phyloP scores from a whole-genome alignment of 1,140 invertebrate genomes.

The Halyomorpha halys region DNA sequence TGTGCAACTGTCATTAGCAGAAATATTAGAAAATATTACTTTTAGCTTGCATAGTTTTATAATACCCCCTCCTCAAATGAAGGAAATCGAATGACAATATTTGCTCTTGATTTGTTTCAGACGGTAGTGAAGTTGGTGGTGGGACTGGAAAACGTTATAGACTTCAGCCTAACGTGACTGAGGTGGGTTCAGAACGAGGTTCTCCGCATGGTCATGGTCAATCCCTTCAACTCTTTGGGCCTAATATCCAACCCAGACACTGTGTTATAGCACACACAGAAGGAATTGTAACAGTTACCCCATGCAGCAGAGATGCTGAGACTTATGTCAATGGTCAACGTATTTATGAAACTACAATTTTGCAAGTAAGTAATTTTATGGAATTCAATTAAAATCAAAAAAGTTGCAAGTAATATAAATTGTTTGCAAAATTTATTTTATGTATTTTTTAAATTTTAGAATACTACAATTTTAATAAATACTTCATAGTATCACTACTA shows the following conservation, averaged over 20 bases:
- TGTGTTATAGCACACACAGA: conserved; percentile 86
- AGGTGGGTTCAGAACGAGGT: conserved; percentile 56
- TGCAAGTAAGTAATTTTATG: conserved; percentile 49
- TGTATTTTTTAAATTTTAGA: too few species aligned
- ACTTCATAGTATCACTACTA: too few species aligned
- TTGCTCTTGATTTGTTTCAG: conserved; percentile 33
- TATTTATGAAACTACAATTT: conserved; percentile 82
- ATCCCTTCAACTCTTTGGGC: conserved; percentile 40
- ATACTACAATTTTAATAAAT: too few species aligned
- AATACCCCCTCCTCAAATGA: too few species aligned
- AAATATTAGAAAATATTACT: too few species aligned
- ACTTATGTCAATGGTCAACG: conserved; percentile 88
- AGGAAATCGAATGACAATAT: too few species aligned
- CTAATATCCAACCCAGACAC: conserved; percentile 64
- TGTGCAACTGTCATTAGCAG: too few species aligned
- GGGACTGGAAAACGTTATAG: conserved; percentile 45
- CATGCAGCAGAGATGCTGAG: conserved; percentile 80
- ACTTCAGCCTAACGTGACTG: conserved; percentile 57
- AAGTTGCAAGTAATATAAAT: too few species aligned
- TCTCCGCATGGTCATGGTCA: conserved; percentile 35
- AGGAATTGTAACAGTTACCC: conserved; percentile 86
- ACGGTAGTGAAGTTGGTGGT: conserved; percentile 51
- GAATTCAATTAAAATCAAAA: too few species aligned
- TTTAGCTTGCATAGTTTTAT: too few species aligned
- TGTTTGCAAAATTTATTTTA: background rate